Evolutionary conservation across 2,113 vertebrate species (phyloP).

Genomic region (pig (Sus scrofa)): T2T-Sscrofa CM000827.6:108356501-108357000

Average conservation of each 20-base stretch:
- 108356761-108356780: rapidly evolving
- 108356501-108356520: rapidly evolving
- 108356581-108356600: too few relatives aligned
- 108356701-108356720: rapidly evolving
- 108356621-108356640: background rate
- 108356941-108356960: too few relatives aligned
- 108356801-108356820: rapidly evolving
- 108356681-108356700: background rate
- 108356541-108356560: background rate
- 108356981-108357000: rapidly evolving
- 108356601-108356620: too few relatives aligned
- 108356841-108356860: background rate
- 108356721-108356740: too few relatives aligned
- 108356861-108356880: rapidly evolving
- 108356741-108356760: too few relatives aligned
- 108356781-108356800: rapidly evolving
- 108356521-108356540: rapidly evolving
- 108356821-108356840: rapidly evolving
- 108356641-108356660: rapidly evolving
- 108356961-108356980: background rate
- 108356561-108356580: rapidly evolving
- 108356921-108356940: background rate
- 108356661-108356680: background rate
- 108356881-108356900: rapidly evolving
- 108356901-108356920: rapidly evolving